Evolutionary conservation across 2,797 vertebrate species (phyloP), one percentile per base, ranked within the genome.

Genomic region (Balearica regulorum): DNA sequence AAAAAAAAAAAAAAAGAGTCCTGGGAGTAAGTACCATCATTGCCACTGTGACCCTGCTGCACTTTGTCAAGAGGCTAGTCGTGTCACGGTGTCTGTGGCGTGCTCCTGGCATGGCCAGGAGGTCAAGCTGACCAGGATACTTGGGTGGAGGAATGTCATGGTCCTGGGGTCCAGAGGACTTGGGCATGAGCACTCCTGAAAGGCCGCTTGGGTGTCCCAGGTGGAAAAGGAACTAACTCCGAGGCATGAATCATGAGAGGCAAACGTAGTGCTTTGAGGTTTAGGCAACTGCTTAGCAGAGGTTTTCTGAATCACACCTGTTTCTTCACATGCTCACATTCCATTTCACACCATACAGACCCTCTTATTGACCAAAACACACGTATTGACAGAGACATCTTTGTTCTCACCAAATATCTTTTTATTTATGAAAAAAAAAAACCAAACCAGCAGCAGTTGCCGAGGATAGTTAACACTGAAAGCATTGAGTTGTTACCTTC

Each of bases 341-440:
- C 79, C 61, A 51, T 46, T 94, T 92, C 91, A 78, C 61, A 57
- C 54, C 58, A 79, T 29, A 13, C 55, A 88, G 89, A 80, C 54
- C 31, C 29, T 62, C 58, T 78, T 76, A 78, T 10, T 76, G 76
- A 83, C 41, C 0, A 0, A 80, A 91, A 91, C 14, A 14, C 28
- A 94, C 79, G 51, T 61, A 95, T 22, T 72, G 69, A 96, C 51
- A 83, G 53, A 93, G 39, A 83, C 76, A 53, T 66, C 31, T 62
- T 94, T 91, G 61, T 81, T 72, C 35, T 88, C 61, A 88, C 19
- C 84, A 92, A 87, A 21, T 46, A 57, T 22, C 12, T 49, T 89
- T 97, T 95, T 96, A 96, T 97, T 97, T 81, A 89, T 33, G 16
- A 83, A 64, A 87, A 68, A 70, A 66, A 0, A 31, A 39, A 39